Evolutionary conservation across 2,888 invertebrate species (phyloP).

Genomic region (Tenthredo notha): DNA sequence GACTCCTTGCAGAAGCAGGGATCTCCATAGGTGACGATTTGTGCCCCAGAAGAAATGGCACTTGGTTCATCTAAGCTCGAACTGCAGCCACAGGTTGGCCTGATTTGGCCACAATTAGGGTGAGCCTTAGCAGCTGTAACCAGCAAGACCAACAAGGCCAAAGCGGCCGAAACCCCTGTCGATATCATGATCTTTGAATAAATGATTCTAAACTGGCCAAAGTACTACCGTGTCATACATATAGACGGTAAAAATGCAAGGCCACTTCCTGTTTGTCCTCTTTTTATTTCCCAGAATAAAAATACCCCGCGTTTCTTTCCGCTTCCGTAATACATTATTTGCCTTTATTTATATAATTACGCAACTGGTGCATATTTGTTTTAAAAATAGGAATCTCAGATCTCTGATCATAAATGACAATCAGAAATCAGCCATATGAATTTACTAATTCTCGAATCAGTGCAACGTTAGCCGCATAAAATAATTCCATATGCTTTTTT

Average conservation of each 20-base stretch:
- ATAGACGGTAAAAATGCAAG: conserved; percentile 24
- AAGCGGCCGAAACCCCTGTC: conserved; percentile 22
- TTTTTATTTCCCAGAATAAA: conserved; percentile 13
- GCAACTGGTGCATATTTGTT: conserved; percentile 7
- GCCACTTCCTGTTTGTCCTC: conserved; percentile 38
- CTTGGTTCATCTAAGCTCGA: neutral
- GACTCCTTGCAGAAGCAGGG: conserved; percentile 56
- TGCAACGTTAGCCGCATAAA: neutral
- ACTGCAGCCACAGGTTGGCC: neutral
- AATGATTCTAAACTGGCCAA: conserved; percentile 35
- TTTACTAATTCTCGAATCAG: neutral
- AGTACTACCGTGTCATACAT: conserved; percentile 30
- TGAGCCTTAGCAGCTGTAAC: neutral
- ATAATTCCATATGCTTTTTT: neutral
- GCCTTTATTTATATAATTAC: conserved; percentile 4
- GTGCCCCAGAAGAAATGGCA: conserved; percentile 37
- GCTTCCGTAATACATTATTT: conserved; percentile 15
- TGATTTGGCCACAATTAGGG: neutral
- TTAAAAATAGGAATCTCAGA: neutral
- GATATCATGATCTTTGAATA: conserved; percentile 45
- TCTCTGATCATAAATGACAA: neutral
- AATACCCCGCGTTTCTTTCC: conserved; percentile 41
- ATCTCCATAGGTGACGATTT: conserved; percentile 63
- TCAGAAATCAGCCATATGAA: neutral
- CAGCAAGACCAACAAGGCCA: conserved; percentile 45